Base-by-base conservation (phyloP, 2,113 vertebrate genomes). In the Notothenia coriiceps region DNA sequence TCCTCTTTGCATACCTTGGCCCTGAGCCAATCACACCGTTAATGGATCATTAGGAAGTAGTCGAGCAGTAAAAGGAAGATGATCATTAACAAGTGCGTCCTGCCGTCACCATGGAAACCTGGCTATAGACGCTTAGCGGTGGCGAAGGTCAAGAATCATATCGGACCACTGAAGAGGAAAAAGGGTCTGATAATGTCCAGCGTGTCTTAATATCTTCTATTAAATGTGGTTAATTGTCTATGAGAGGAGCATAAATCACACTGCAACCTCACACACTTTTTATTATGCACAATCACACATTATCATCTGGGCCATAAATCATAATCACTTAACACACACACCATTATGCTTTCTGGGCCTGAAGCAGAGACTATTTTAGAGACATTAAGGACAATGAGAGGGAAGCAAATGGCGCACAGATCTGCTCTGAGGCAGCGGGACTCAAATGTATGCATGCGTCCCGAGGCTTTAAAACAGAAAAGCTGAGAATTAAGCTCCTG, bases 41-140 rank as follows among this genome's bases (percentile, higher is more conserved):
- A 87, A 89, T 74, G 67, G 78, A 74, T 88, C 86, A 76, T 90
- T 85, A 87, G 80, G 88, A 93, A 87, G 87, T 83, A 54, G 77
- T 88, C 33, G 10, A 60, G 80, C 88, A 65, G 73, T 86, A 88
- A 86, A 88, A 77, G 72, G 74, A 89, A 84, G 85, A 80, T 69
- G 85, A 91, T 90, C 77, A 92, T 90, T 89, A 90, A 91, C 52
- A 8, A 33, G 20, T 43, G 57, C 60, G 10, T 74, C 7, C 9
- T 55, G 25, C 56, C 11, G 56, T 87, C 8, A 0, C 79, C 83
- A 88, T 83, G 22, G 86, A 51, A 88, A 91, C 86, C 44, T 10
- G 51, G 29, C 25, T 18, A 47, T n/a, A 17, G 49, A 63, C 4
- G 47, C 70, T 18, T 47, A 76, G 54, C 25, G 52, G 69, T 74